Percentiles rank a stretch among this genome's conserved stretches.
phyloP scores from a whole-genome alignment of 2,888 invertebrate genomes.

The Drosophila mettleri region DNA sequence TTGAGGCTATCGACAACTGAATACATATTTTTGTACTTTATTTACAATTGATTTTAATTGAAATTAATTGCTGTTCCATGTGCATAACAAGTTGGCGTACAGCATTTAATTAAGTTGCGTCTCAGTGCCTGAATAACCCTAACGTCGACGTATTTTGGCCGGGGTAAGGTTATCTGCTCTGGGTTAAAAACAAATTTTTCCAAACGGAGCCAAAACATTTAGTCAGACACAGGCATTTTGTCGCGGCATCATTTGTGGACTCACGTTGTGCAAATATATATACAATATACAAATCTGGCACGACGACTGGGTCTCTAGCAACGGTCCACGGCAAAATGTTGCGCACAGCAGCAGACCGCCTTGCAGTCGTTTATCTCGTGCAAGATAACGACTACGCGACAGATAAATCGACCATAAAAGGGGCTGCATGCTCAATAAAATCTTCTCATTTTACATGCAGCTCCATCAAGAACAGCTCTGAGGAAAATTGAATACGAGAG shows the following conservation, averaged over 20 bases:
- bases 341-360: constrained; percentile 52
- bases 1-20: no score
- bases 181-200: constrained; percentile 41
- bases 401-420: constrained; percentile 62
- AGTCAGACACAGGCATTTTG: constrained; percentile 57
- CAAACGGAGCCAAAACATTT: constrained; percentile 42
- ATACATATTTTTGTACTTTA: background rate
- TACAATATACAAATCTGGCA: constrained; percentile 35
- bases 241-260: constrained; percentile 70
- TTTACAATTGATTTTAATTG: constrained; percentile 61
- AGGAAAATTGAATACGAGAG: background rate
- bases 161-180: constrained; percentile 48
- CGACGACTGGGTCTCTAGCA: constrained; percentile 13
- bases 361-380: constrained; percentile 38
- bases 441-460: constrained; percentile 57
- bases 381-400: constrained; percentile 46
- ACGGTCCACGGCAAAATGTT: constrained; percentile 38
- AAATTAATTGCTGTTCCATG: constrained; percentile 24
- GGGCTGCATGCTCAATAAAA: constrained; percentile 33
- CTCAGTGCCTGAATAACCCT: constrained; percentile 38
- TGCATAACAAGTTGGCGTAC: background rate
- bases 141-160: constrained; percentile 12
- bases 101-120: constrained; percentile 29
- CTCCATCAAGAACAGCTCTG: constrained; percentile 2
- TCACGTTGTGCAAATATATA: constrained; percentile 77